Percentiles rank a stretch among this genome's conserved stretches.
Conservation (phyloP, 2,888 invertebrate genomes). For the Eugnorisma glareosa region DNA sequence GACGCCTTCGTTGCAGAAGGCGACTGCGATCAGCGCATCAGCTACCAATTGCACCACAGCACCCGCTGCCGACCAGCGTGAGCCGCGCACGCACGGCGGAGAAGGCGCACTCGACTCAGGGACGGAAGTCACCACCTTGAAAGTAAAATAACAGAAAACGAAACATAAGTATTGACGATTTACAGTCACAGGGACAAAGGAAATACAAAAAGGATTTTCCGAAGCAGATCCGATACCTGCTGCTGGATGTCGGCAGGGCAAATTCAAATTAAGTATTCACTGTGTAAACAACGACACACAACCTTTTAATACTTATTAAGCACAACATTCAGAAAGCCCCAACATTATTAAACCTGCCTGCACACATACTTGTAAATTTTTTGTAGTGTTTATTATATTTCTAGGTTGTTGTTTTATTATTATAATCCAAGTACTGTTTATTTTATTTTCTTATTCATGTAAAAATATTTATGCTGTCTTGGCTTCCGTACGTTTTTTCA, state of each 20-base stretch:
- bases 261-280: background rate
- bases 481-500: too few relatives aligned
- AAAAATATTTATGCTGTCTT: too few relatives aligned
- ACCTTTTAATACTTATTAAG: background rate
- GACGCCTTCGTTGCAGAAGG: slow-evolving; percentile 81
- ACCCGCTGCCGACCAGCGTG: slow-evolving; percentile 83
- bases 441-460: too few relatives aligned
- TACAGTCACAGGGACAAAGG: background rate
- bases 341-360: too few relatives aligned
- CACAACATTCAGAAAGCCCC: background rate
- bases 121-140: slow-evolving; percentile 86
- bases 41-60: slow-evolving; percentile 81
- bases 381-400: too few relatives aligned
- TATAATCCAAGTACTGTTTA: too few relatives aligned
- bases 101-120: slow-evolving; percentile 84
- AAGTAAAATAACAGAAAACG: background rate
- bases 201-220: background rate
- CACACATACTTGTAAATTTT: too few relatives aligned
- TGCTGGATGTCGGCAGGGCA: background rate
- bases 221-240: background rate
- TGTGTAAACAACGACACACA: background rate
- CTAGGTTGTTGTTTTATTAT: too few relatives aligned
- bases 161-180: background rate
- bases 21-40: slow-evolving; percentile 80
- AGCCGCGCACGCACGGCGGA: slow-evolving; percentile 83